Evolutionary conservation across 2,888 invertebrate species (phyloP).

Genomic region (Apantesis nais): DNA sequence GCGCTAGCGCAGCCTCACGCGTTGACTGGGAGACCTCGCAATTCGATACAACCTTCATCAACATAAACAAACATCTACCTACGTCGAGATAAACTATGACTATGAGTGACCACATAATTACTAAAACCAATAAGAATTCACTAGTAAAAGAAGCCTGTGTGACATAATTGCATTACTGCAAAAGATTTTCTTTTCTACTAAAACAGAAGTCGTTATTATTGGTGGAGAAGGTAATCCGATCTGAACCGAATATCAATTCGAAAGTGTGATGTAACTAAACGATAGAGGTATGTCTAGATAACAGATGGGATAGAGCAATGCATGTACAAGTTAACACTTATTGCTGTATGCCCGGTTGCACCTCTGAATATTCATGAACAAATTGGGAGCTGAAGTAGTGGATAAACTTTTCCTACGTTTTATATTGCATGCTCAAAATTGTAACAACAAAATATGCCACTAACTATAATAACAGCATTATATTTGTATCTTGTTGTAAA

Average conservation of each 20-base stretch:
- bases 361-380: conserved; percentile 78
- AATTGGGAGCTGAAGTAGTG: conserved; percentile 59
- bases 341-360: conserved; percentile 64
- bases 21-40: conserved; percentile 82
- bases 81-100: conserved; percentile 66
- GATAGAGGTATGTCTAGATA: conserved; percentile 46
- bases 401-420: conserved; percentile 54
- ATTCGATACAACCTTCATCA: conserved; percentile 83
- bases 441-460: conserved; percentile 29
- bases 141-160: conserved; percentile 10
- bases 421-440: conserved; percentile 46
- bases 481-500: conserved; percentile 5
- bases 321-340: conserved; percentile 77
- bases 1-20: conserved; percentile 82
- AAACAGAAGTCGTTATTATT: conserved; percentile 14
- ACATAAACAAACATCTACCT: conserved; percentile 80
- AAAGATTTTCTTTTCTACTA: conserved; percentile 37
- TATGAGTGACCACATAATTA: conserved; percentile 50
- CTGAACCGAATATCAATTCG: conserved; percentile 37
- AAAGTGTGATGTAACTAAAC: conserved; percentile 39
- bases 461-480: conserved; percentile 14
- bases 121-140: conserved; percentile 46
- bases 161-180: conserved; percentile 29
- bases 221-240: conserved; percentile 24
- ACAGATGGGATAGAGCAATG: conserved; percentile 62